These are phyloP conservation scores for Conopomorpha cramerella DNA, from an alignment of 1,140 invertebrate species.

Conservation along the genomic window DNA sequence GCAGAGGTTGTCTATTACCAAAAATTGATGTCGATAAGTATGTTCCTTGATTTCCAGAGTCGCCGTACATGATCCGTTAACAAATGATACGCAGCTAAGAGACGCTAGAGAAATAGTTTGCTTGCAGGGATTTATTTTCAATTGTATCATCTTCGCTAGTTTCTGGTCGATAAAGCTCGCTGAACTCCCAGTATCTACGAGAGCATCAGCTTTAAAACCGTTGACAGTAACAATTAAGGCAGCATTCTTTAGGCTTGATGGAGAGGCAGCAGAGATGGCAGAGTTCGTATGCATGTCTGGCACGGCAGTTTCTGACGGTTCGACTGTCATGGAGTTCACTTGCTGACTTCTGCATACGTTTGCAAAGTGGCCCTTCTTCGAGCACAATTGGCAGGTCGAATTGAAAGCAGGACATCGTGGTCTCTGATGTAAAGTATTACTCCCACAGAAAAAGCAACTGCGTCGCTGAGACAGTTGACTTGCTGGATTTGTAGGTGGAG, in stretches of 20 bases:
- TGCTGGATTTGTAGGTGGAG: background rate
- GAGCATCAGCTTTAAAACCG: too few species aligned
- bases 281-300: too few species aligned
- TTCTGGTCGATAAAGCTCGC: too few species aligned
- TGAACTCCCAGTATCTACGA: too few species aligned
- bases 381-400: background rate
- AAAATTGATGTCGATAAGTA: conserved; percentile 6
- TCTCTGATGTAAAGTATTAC: background rate
- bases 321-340: background rate
- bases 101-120: conserved; percentile 10
- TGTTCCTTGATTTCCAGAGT: conserved; percentile 8
- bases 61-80: conserved; percentile 2
- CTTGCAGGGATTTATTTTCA: conserved; percentile 5
- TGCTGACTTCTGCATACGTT: background rate
- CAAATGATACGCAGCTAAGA: background rate
- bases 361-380: background rate
- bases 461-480: background rate
- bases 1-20: conserved; percentile 10
- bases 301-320: too few species aligned
- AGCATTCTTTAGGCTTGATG: too few species aligned
- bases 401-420: background rate
- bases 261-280: too few species aligned
- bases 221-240: too few species aligned
- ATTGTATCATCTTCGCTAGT: conserved; percentile 3
- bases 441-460: background rate